phyloP scores from a whole-genome alignment of 2,797 vertebrate species.

The Clarias platycephalus region DNA sequence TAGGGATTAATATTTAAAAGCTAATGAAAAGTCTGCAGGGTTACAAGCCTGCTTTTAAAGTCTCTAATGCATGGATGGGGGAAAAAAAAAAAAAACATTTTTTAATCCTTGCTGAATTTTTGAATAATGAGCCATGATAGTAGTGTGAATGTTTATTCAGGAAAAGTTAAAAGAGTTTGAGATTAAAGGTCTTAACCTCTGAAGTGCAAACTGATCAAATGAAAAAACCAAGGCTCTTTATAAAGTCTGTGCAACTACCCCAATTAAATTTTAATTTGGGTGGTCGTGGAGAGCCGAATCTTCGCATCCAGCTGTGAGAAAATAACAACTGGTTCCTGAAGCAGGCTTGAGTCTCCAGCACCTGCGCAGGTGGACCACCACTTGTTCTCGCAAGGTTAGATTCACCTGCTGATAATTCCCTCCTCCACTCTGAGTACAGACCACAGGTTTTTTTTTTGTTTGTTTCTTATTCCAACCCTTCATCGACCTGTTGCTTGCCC shows the following conservation, averaged over 20 bases:
- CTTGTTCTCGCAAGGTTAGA: not conserved
- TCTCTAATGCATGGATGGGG: not conserved
- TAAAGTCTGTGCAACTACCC: not conserved
- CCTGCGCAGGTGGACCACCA: not conserved
- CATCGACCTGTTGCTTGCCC: not conserved
- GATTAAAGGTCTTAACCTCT: constrained; percentile 16
- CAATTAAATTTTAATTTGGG: constrained; percentile 24
- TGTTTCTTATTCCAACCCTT: not conserved
- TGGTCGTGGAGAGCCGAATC: constrained; percentile 1
- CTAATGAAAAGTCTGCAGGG: not conserved
- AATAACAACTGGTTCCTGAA: not conserved
- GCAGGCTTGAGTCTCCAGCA: not conserved
- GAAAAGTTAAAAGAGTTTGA: not conserved
- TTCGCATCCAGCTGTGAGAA: not conserved
- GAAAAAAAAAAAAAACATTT: not conserved
- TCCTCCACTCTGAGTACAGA: not conserved
- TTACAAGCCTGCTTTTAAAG: not conserved
- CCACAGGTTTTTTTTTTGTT: not conserved
- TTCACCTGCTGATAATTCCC: constrained; percentile 8
- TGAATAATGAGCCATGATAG: not conserved
- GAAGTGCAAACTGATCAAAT: not conserved
- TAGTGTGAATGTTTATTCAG: constrained; percentile 3
- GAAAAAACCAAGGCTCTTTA: not conserved
- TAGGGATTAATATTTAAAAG: not conserved
- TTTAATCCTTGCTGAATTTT: not conserved